Percentiles rank a stretch among this genome's conserved stretches.
Evolutionary conservation across 2,797 vertebrate species (phyloP).

Genomic region (Bradypodion pumilum): DNA sequence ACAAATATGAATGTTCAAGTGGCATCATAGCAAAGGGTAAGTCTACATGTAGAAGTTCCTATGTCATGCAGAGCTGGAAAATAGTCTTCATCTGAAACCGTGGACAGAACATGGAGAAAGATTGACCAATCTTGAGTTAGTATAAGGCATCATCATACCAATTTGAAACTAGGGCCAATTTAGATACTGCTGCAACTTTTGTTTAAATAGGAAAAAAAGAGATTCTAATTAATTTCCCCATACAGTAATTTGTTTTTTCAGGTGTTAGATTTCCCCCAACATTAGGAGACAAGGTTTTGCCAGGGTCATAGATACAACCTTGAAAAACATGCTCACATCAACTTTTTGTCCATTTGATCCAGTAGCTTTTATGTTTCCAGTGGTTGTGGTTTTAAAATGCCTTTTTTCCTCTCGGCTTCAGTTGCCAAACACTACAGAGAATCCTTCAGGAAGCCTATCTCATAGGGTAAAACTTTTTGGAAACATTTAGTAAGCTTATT

Average conservation of each 20-base stretch:
- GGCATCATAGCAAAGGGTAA: neutral
- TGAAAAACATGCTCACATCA: slow-evolving; percentile 44
- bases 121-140: neutral
- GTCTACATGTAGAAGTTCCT: neutral
- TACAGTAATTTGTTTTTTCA: neutral
- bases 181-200: neutral
- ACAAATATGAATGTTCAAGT: too few relatives aligned
- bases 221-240: neutral
- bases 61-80: neutral
- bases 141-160: neutral
- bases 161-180: neutral
- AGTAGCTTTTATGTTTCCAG: slow-evolving; percentile 18
- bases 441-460: slow-evolving; percentile 27
- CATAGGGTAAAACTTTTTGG: slow-evolving; percentile 49
- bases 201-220: slow-evolving; percentile 14
- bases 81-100: neutral
- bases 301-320: slow-evolving; percentile 43
- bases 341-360: slow-evolving; percentile 21
- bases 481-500: slow-evolving; percentile 32
- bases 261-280: slow-evolving; percentile 27
- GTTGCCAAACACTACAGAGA: slow-evolving; percentile 52
- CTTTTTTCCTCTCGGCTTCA: slow-evolving; percentile 52
- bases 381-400: slow-evolving; percentile 39
- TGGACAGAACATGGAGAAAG: neutral
- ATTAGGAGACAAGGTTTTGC: slow-evolving; percentile 15